phyloP scores from a whole-genome alignment of 2,888 invertebrate genomes.

The Hydrotaea diabolus region DNA sequence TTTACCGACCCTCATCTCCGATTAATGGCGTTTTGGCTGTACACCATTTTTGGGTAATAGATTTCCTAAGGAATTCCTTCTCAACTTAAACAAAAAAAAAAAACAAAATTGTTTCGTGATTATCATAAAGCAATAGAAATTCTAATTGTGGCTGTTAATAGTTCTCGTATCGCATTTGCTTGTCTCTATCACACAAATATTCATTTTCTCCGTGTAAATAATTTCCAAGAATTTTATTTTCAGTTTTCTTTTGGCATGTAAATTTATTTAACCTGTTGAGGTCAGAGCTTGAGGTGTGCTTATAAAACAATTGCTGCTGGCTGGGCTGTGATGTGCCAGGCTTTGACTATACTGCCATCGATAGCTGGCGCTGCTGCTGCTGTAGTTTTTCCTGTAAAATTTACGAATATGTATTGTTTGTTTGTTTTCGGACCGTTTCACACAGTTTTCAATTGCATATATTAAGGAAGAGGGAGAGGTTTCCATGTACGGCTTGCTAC shows the following conservation, averaged over 20 bases:
- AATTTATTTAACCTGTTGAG: constrained; percentile 46
- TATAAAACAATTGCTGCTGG: constrained; percentile 39
- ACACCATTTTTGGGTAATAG: no score
- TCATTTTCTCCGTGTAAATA: neutral
- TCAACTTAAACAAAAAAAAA: no score
- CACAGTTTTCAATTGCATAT: constrained; percentile 35
- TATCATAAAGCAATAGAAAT: neutral
- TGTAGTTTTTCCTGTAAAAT: constrained; percentile 19
- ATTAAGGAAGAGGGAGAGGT: neutral
- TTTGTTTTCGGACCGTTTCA: constrained; percentile 38
- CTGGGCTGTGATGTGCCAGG: neutral
- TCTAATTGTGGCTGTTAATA: neutral
- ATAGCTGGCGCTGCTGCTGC: neutral
- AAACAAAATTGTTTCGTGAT: no score
- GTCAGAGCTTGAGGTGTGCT: constrained; percentile 51
- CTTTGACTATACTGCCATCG: no score
- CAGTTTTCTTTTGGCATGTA: neutral
- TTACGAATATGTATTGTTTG: constrained; percentile 38
- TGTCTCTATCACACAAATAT: neutral
- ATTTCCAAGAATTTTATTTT: neutral
- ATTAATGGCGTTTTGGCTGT: no score
- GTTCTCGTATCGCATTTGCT: neutral
- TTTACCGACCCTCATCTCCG: no score
- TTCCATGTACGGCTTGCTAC: neutral
- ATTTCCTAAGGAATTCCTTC: no score